These are phyloP conservation scores for Ceraclea dissimilis DNA, from an alignment of 2,888 invertebrate species.

Conservation along the genomic window DNA sequence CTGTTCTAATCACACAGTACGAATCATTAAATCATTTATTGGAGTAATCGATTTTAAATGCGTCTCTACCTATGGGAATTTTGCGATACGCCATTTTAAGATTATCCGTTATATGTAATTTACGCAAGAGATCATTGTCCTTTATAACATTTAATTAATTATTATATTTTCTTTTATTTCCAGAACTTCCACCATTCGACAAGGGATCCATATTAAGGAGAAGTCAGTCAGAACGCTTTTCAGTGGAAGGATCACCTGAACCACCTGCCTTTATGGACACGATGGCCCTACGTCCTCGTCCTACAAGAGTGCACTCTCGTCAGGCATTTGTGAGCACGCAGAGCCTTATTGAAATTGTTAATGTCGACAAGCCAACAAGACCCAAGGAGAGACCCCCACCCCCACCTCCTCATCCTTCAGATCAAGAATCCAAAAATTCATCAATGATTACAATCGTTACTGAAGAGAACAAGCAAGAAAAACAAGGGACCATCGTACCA, in stretches of 20 bases:
- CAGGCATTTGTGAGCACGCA: conserved; percentile 49
- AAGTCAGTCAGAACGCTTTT: conserved; percentile 44
- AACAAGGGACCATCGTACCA: conserved; percentile 27
- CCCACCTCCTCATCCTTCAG: conserved; percentile 30
- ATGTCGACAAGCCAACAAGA: conserved; percentile 28
- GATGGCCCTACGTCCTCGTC: conserved; percentile 69
- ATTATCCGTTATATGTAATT: too few relatives aligned
- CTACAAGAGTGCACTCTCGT: conserved; percentile 53
- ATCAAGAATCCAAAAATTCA: conserved; percentile 9
- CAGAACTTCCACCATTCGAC: conserved; percentile 33
- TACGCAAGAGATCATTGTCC: too few relatives aligned
- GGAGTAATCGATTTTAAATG: too few relatives aligned
- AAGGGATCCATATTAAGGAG: conserved; percentile 35
- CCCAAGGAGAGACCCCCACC: conserved; percentile 46
- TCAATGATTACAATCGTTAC: conserved; percentile 34
- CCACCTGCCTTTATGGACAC: conserved; percentile 69
- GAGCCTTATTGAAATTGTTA: conserved; percentile 28
- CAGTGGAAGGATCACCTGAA: conserved; percentile 38
- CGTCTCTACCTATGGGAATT: too few relatives aligned
- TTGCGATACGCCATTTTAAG: too few relatives aligned
- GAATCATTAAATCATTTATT: too few relatives aligned
- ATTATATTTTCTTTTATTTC: neutral
- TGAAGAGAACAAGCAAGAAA: conserved; percentile 31
- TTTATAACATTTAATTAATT: neutral
- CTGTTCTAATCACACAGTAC: too few relatives aligned